phyloP scores from a whole-genome alignment of 2,888 invertebrate genomes.

The Meiosimyza platycephala region DNA sequence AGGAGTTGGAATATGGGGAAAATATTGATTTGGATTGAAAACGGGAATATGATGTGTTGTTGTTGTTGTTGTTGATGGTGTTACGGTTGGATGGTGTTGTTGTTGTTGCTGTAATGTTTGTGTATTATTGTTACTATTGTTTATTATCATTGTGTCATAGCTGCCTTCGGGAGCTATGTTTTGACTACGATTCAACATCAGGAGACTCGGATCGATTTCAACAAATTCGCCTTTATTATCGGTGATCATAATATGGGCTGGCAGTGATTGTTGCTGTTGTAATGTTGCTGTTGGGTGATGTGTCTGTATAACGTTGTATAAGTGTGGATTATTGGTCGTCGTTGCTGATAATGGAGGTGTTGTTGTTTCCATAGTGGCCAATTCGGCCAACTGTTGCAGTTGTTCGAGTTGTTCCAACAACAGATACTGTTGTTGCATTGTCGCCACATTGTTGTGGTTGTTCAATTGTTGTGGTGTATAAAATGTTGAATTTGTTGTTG shows the following conservation, averaged over 20 bases:
- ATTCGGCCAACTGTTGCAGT: slow-evolving; percentile 59
- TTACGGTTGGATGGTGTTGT: slow-evolving; percentile 41
- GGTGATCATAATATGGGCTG: slow-evolving; percentile 59
- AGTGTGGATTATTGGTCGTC: slow-evolving; percentile 37
- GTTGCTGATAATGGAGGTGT: slow-evolving; percentile 55
- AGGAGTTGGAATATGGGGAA: slow-evolving; percentile 50
- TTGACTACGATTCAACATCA: slow-evolving; percentile 27
- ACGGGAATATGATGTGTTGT: slow-evolving; percentile 25
- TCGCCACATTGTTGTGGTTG: slow-evolving; percentile 42
- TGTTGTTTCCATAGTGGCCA: slow-evolving; percentile 62
- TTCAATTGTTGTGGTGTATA: slow-evolving; percentile 38
- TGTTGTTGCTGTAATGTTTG: slow-evolving; percentile 47
- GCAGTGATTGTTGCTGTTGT: slow-evolving; percentile 50
- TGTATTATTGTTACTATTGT: slow-evolving; percentile 49
- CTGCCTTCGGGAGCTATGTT: slow-evolving; percentile 30
- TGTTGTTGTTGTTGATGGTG: slow-evolving; percentile 27
- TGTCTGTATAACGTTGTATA: slow-evolving; percentile 1
- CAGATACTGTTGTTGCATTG: slow-evolving; percentile 56
- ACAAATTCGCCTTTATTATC: slow-evolving; percentile 59
- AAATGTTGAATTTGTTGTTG: slow-evolving; percentile 38
- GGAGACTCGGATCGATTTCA: slow-evolving; percentile 57
- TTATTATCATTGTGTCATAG: slow-evolving; percentile 36
- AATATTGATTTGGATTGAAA: slow-evolving; percentile 37
- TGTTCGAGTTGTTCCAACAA: slow-evolving; percentile 63
- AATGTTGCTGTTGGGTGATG: slow-evolving; percentile 15